These are phyloP conservation scores for Sylvia borin DNA, from an alignment of 2,797 vertebrate species.

Conservation along the genomic window DNA sequence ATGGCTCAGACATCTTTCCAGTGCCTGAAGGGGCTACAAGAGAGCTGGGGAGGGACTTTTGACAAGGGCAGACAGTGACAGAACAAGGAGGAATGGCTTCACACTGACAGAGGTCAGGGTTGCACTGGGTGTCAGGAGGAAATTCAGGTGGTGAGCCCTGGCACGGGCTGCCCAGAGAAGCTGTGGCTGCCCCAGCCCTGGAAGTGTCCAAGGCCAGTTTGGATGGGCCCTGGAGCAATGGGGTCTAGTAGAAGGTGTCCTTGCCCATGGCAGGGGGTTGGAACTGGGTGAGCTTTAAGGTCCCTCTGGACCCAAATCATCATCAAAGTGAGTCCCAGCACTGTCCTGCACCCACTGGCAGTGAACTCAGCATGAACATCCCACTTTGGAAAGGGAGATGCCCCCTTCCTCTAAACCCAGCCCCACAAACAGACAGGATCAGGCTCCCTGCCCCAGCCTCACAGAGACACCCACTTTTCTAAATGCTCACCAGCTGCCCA, in stretches of 20 bases:
- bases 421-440: not conserved
- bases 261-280: accelerated
- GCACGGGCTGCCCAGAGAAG: not conserved
- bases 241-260: not conserved
- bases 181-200: not conserved
- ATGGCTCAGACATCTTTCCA: not conserved
- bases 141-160: not conserved
- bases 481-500: not conserved
- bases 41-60: not conserved
- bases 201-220: accelerated
- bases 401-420: not conserved
- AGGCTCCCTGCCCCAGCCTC: not conserved
- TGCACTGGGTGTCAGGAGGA: not conserved
- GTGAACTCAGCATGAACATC: not conserved
- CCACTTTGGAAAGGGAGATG: not conserved
- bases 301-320: not conserved
- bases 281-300: not conserved
- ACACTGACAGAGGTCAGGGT: not conserved
- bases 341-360: too few relatives aligned
- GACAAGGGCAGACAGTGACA: not conserved
- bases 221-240: not conserved
- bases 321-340: not conserved
- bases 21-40: not conserved
- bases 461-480: too few relatives aligned
- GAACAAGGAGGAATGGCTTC: not conserved